Conservation (phyloP, 2,888 invertebrate genomes). For the Strigamia crassipes region DNA sequence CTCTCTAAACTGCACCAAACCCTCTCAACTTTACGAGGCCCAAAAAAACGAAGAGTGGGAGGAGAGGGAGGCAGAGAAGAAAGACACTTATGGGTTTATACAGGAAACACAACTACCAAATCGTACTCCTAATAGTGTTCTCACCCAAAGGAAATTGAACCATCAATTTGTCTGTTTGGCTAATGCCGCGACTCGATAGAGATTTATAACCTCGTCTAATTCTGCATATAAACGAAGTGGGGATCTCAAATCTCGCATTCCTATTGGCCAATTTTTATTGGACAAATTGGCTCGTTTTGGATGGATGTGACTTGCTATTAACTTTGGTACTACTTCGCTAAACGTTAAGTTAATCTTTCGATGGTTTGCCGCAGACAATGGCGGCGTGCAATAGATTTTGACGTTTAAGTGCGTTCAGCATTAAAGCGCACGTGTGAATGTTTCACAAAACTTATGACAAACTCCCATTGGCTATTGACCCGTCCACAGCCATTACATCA, state of each 20-base stretch:
- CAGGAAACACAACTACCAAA: slow-evolving; percentile 21
- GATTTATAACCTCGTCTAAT: not conserved
- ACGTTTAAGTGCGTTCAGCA: too few species aligned
- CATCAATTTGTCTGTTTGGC: slow-evolving; percentile 26
- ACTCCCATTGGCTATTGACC: too few species aligned
- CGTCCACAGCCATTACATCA: too few species aligned
- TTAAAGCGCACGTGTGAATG: too few species aligned
- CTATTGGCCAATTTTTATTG: not conserved
- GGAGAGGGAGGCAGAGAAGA: not conserved
- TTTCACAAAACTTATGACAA: too few species aligned
- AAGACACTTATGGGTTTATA: slow-evolving; percentile 3
- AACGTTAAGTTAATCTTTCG: too few species aligned
- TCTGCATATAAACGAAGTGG: not conserved
- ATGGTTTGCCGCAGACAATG: too few species aligned
- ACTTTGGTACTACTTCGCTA: too few species aligned
- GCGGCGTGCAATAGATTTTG: too few species aligned
- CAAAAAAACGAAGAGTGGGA: not conserved
- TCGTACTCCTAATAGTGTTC: slow-evolving; percentile 10
- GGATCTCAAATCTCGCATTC: not conserved
- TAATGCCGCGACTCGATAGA: not conserved
- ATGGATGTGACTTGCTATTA: too few species aligned
- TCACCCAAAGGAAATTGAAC: slow-evolving; percentile 26
- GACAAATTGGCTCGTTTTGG: not conserved
- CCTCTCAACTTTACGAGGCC: slow-evolving; percentile 22
- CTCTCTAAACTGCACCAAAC: not conserved